phyloP scores from a whole-genome alignment of 2,797 vertebrate genomes.

The Malacoraja senta region DNA sequence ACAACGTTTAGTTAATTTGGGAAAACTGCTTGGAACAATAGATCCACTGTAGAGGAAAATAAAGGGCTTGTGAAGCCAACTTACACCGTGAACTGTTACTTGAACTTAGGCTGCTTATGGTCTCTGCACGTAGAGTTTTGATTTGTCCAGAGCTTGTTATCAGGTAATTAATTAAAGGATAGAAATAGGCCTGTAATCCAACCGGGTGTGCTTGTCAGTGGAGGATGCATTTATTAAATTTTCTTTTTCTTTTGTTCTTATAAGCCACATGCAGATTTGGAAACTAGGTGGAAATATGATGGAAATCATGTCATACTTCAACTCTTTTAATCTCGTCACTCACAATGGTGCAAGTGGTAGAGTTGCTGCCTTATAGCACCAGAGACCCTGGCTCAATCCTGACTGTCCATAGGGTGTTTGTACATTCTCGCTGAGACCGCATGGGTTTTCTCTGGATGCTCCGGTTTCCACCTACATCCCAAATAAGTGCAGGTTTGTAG shows the following conservation, averaged over 20 bases:
- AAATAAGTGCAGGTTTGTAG: too few species aligned
- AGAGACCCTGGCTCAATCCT: too few species aligned
- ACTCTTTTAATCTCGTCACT: too few species aligned
- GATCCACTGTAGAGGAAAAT: not conserved
- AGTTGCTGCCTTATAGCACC: too few species aligned
- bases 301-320: too few species aligned
- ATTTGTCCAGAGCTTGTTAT: not conserved
- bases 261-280: not conserved
- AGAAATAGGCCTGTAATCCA: not conserved
- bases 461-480: too few species aligned
- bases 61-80: not conserved
- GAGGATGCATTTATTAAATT: not conserved
- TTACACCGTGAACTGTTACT: not conserved
- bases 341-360: too few species aligned
- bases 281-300: not conserved
- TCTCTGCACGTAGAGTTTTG: not conserved
- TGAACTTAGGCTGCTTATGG: not conserved
- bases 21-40: not conserved
- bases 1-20: not conserved
- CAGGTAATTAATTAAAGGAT: not conserved
- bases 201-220: not conserved
- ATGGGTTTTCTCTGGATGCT: too few species aligned
- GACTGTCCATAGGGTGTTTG: too few species aligned
- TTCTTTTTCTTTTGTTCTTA: not conserved
- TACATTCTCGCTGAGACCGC: too few species aligned